Percentiles rank a stretch among this genome's conserved stretches.
phyloP scores from a whole-genome alignment of 2,797 vertebrate genomes.

The Poeciliopsis paucimaculata region DNA sequence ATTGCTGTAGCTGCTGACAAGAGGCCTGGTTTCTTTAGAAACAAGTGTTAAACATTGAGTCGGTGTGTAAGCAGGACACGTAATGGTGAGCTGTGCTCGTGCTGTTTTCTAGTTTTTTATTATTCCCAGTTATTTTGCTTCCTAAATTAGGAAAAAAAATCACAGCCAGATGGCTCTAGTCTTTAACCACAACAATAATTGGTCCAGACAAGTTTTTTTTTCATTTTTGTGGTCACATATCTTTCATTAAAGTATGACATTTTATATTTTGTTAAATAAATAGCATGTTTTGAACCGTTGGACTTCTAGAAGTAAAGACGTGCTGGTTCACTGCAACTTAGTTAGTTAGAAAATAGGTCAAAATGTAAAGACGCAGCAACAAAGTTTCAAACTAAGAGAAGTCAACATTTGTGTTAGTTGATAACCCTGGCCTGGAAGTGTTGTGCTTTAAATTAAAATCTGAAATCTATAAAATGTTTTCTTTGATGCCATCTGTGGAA shows the following conservation, averaged over 20 bases:
- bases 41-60: constrained; percentile 20
- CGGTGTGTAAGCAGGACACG: neutral
- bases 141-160: neutral
- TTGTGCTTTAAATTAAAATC: neutral
- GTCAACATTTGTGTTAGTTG: neutral
- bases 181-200: constrained; percentile 8
- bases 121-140: constrained; percentile 1
- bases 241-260: neutral
- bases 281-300: neutral
- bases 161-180: neutral
- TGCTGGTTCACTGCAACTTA: neutral
- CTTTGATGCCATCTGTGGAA: neutral
- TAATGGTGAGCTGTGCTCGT: neutral
- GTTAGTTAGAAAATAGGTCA: neutral
- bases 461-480: neutral
- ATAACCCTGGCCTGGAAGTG: neutral
- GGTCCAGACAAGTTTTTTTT: neutral
- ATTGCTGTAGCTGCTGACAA: constrained; percentile 12
- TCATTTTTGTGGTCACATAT: neutral
- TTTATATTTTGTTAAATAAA: neutral
- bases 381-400: neutral
- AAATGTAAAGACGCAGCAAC: neutral
- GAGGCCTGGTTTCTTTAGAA: constrained; percentile 20
- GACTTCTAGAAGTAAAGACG: neutral
- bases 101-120: neutral